Percentiles rank a stretch among this genome's conserved stretches.
Conservation (phyloP, 2,113 vertebrate species). For the Elachura formosa region DNA sequence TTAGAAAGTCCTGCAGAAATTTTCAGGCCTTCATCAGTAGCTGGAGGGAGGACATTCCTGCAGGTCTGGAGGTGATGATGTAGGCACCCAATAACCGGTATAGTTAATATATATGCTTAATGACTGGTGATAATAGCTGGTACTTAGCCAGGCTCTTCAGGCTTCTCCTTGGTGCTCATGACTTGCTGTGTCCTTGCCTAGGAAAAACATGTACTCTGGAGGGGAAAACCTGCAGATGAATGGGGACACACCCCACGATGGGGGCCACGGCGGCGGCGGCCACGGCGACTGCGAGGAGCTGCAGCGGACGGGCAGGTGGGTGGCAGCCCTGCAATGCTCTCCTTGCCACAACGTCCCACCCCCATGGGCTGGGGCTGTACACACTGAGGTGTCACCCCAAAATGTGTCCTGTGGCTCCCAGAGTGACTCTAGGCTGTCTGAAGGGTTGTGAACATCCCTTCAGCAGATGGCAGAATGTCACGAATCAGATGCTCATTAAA, state of each 20-base stretch:
- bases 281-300: conserved; percentile 86
- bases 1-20: background rate
- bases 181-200: background rate
- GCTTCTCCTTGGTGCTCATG: background rate
- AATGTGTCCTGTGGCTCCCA: rapidly evolving
- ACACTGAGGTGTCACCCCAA: background rate
- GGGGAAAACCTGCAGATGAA: conserved; percentile 92
- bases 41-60: background rate
- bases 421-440: background rate
- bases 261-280: conserved; percentile 83
- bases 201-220: conserved; percentile 94
- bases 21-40: background rate
- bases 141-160: too few species aligned
- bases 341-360: too few species aligned
- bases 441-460: background rate
- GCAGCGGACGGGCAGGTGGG: conserved; percentile 86
- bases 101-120: too few species aligned
- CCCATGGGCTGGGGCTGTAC: rapidly evolving
- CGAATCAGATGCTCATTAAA: background rate
- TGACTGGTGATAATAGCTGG: too few species aligned
- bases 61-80: background rate
- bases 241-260: conserved; percentile 85
- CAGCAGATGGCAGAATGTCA: rapidly evolving
- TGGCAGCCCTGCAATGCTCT: rapidly evolving
- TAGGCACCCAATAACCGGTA: too few species aligned